Conservation (phyloP, 2,113 vertebrate species). For the Neolamprologus variostigma region DNA sequence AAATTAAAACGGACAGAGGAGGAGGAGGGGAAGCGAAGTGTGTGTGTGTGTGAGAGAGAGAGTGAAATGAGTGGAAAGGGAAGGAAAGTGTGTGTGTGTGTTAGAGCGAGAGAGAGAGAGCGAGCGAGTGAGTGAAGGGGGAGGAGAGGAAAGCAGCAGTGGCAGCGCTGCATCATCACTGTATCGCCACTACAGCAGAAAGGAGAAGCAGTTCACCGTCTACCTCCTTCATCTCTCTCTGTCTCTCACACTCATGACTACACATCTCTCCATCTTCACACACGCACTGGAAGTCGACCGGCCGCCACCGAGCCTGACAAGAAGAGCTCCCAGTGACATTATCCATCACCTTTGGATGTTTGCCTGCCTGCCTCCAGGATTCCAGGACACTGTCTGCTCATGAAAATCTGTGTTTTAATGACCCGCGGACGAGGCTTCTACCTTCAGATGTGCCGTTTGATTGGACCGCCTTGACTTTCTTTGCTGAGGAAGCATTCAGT, state of each 20-base stretch:
- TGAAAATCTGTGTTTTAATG: background rate
- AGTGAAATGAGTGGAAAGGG: background rate
- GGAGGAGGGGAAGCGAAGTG: background rate
- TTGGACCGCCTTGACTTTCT: background rate
- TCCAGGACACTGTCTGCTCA: background rate
- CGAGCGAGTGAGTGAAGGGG: background rate
- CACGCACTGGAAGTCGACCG: background rate
- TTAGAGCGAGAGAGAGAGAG: background rate
- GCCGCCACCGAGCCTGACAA: background rate
- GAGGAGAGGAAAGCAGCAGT: slow-evolving; percentile 25
- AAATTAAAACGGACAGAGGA: background rate
- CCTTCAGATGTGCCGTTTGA: background rate
- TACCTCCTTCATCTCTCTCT: background rate
- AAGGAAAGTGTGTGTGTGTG: background rate
- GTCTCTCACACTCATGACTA: background rate
- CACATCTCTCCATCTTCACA: background rate
- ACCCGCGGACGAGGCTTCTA: rapidly evolving
- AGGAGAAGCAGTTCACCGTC: slow-evolving; percentile 4
- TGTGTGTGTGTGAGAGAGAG: rapidly evolving
- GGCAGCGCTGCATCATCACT: slow-evolving; percentile 40
- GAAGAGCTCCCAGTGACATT: background rate
- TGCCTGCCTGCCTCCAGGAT: background rate
- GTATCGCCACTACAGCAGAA: slow-evolving; percentile 20
- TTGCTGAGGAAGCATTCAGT: background rate
- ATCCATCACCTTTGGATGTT: background rate